These are phyloP conservation scores for Rutpela maculata DNA, from an alignment of 2,888 invertebrate species.

Conservation along the genomic window DNA sequence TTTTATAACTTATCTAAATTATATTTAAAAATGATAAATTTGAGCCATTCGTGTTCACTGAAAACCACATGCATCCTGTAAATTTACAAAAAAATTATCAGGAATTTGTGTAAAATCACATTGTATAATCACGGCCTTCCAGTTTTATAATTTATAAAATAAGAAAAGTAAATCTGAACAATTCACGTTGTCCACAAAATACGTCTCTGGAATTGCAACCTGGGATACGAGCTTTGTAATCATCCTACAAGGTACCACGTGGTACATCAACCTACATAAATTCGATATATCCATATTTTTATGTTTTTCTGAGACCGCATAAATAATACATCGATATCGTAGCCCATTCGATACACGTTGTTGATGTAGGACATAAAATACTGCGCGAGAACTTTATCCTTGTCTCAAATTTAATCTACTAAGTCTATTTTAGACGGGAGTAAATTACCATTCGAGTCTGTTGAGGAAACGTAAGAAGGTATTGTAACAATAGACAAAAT, in stretches of 20 bases:
- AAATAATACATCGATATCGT: not conserved
- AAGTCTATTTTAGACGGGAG: conserved; percentile 13
- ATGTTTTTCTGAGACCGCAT: not conserved
- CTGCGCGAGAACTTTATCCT: not conserved
- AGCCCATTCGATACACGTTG: conserved; percentile 1
- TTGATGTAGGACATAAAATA: not conserved
- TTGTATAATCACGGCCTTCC: no score
- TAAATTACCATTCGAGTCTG: conserved; percentile 32
- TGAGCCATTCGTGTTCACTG: no score
- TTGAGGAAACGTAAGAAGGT: conserved; percentile 31
- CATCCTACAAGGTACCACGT: not conserved
- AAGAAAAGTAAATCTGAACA: no score
- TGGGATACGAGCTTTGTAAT: no score
- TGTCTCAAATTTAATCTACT: conserved; percentile 20
- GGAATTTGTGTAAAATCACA: no score
- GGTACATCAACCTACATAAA: not conserved
- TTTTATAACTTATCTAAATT: no score
- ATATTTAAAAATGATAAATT: no score
- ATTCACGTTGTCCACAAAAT: no score
- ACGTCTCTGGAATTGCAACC: no score
- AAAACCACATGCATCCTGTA: no score
- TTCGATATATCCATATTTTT: conserved; percentile 5
- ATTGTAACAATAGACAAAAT: conserved; percentile 30
- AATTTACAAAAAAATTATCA: no score
- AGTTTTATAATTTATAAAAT: no score